phyloP scores from a whole-genome alignment of 2,113 vertebrate species.

The Pontoporia blainvillei region DNA sequence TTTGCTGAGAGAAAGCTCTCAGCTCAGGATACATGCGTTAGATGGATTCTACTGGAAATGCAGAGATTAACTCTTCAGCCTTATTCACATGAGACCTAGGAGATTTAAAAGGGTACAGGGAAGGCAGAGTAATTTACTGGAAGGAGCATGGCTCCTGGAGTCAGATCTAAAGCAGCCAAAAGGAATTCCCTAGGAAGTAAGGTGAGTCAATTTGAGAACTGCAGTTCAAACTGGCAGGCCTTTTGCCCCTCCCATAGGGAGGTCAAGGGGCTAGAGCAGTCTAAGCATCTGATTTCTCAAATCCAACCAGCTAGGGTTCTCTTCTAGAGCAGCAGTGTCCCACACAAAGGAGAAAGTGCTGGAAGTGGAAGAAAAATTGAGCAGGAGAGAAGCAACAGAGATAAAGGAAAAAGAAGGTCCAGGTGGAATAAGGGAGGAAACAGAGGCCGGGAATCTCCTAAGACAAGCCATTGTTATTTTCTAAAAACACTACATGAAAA shows the following conservation, averaged over 20 bases:
- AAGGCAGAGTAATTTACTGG: background rate
- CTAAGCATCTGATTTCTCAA: background rate
- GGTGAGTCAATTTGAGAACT: background rate
- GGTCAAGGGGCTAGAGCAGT: background rate
- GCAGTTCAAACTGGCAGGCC: background rate
- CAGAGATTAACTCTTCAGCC: background rate
- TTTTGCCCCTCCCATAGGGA: background rate
- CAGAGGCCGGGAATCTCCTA: background rate
- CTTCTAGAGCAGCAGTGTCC: background rate
- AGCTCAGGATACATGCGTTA: background rate
- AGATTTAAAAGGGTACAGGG: background rate
- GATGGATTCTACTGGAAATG: background rate
- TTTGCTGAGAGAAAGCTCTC: background rate
- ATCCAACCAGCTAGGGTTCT: background rate
- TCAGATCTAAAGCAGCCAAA: background rate
- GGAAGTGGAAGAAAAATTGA: background rate
- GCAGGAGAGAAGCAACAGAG: background rate
- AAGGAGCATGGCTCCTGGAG: background rate
- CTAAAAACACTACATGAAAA: background rate
- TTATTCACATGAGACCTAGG: background rate
- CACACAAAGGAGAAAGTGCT: background rate
- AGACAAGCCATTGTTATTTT: background rate
- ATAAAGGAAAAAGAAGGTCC: background rate
- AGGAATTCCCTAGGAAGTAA: background rate
- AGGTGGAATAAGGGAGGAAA: background rate